Conservation (phyloP, 2,888 invertebrate species). For the Stenolophus ochropezus region DNA sequence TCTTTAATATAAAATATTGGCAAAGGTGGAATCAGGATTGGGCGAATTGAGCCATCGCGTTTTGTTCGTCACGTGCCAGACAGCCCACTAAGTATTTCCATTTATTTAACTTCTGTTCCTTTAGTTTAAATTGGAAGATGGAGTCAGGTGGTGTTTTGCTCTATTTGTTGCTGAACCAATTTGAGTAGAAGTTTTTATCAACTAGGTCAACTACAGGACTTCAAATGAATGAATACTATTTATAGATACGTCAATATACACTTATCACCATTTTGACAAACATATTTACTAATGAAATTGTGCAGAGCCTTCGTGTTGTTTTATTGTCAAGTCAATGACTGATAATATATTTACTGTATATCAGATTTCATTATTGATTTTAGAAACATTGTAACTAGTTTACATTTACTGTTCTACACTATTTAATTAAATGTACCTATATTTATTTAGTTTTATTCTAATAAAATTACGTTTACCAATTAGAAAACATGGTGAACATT, state of each 20-base stretch:
- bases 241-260: constrained; percentile 8
- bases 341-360: constrained; percentile 22
- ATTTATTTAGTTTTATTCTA: background rate
- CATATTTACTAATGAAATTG: background rate
- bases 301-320: background rate
- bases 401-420: background rate
- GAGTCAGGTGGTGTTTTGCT: constrained; percentile 32
- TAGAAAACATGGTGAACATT: too few species aligned
- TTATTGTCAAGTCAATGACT: constrained; percentile 6
- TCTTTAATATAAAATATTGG: too few species aligned
- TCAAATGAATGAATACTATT: constrained; percentile 27
- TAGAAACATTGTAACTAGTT: background rate
- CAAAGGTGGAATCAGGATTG: background rate
- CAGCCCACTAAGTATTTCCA: constrained; percentile 30
- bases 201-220: constrained; percentile 2
- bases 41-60: background rate
- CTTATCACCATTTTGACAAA: constrained; percentile 9
- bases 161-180: constrained; percentile 31
- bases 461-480: background rate
- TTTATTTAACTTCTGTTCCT: constrained; percentile 32
- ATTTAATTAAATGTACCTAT: background rate
- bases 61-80: constrained; percentile 22
- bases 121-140: constrained; percentile 28
- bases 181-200: constrained; percentile 31
- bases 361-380: constrained; percentile 32